phyloP scores from a whole-genome alignment of 2,888 invertebrate genomes.

The Gari tellinella region DNA sequence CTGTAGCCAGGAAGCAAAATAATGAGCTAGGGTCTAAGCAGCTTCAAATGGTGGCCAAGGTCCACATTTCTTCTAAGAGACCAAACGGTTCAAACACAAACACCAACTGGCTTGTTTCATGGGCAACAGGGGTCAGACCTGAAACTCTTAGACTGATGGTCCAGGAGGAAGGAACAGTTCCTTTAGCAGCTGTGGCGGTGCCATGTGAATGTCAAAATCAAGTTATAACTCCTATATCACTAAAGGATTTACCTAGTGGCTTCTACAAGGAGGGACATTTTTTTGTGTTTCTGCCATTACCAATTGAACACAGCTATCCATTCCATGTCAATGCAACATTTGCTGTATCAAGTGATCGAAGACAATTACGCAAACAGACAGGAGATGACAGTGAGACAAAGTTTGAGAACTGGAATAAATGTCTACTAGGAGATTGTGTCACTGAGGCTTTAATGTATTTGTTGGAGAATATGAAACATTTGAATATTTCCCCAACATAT shows the following conservation, averaged over 20 bases:
- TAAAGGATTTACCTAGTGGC: conserved; percentile 44
- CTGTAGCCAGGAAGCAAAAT: neutral
- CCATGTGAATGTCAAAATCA: neutral
- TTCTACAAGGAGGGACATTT: conserved; percentile 65
- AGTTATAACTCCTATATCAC: neutral
- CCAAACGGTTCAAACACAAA: neutral
- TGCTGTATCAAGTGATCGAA: conserved; percentile 74
- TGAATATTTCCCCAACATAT: conserved; percentile 8
- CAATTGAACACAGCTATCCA: conserved; percentile 70
- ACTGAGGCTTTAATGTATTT: conserved; percentile 43
- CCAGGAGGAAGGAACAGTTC: conserved; percentile 46
- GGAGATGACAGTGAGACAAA: conserved; percentile 71
- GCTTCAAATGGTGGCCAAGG: conserved; percentile 14
- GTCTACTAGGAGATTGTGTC: conserved; percentile 51
- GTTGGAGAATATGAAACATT: conserved; percentile 23
- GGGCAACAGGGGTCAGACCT: conserved; percentile 46
- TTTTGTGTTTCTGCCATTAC: conserved; percentile 75
- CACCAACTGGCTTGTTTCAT: conserved; percentile 50
- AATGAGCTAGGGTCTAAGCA: neutral
- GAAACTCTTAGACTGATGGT: conserved; percentile 16
- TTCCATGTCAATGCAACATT: conserved; percentile 81
- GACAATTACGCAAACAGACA: conserved; percentile 66
- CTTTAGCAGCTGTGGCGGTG: conserved; percentile 55
- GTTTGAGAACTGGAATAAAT: conserved; percentile 60
- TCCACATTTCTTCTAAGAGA: conserved; percentile 1